These are phyloP conservation scores for Heterotis niloticus DNA, from an alignment of 2,113 vertebrate genomes.

Conservation along the genomic window DNA sequence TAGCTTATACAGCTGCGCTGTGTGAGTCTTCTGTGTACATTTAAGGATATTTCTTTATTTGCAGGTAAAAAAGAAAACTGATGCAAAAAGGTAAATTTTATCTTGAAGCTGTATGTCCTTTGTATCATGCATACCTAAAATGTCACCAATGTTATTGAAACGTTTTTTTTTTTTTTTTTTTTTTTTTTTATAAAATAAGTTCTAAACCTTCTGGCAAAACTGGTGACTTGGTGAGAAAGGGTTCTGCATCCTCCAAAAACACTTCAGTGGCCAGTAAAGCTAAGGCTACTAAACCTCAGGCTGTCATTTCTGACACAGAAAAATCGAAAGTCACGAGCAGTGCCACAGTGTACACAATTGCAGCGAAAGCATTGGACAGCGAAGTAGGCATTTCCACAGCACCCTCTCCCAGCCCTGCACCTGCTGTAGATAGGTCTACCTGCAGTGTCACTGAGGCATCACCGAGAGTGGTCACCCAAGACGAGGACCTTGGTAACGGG, in stretches of 20 bases:
- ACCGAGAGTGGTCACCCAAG: neutral
- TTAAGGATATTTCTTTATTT: slow-evolving; percentile 17
- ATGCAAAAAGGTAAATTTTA: slow-evolving; percentile 39
- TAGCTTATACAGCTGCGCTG: neutral
- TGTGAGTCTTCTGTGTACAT: neutral
- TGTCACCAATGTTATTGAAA: neutral
- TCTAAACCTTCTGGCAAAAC: slow-evolving; percentile 26
- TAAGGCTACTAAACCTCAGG: neutral
- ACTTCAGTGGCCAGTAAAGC: neutral
- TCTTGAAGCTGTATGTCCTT: neutral
- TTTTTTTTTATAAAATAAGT: too few relatives aligned
- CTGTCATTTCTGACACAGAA: neutral
- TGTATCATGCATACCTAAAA: neutral
- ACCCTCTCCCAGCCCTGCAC: neutral
- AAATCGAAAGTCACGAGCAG: neutral
- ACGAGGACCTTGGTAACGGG: too few relatives aligned
- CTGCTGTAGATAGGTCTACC: neutral
- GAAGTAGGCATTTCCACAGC: neutral
- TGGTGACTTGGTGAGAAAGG: slow-evolving; percentile 11
- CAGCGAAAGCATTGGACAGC: neutral
- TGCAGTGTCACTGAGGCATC: neutral
- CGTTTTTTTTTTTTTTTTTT: neutral
- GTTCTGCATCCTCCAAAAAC: neutral
- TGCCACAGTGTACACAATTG: neutral
- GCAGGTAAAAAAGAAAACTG: slow-evolving; percentile 43